These are phyloP conservation scores for Barypeithes pellucidus DNA, from an alignment of 2,888 invertebrate genomes.

Conservation along the genomic window DNA sequence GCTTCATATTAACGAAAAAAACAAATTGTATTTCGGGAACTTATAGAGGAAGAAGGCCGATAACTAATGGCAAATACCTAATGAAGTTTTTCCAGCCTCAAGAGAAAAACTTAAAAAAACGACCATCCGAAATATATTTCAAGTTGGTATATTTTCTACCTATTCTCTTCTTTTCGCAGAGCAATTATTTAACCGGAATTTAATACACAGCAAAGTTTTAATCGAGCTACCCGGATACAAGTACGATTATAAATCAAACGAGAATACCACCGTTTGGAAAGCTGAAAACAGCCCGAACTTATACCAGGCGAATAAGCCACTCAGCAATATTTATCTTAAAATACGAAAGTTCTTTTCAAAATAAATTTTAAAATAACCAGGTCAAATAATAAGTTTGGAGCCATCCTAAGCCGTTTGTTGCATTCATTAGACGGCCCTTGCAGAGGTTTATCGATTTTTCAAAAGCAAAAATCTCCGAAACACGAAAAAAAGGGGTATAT, in stretches of 20 bases:
- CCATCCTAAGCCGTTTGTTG: too few relatives aligned
- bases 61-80: slow-evolving; percentile 44
- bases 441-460: too few relatives aligned
- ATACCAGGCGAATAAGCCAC: slow-evolving; percentile 38
- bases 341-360: slow-evolving; percentile 15
- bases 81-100: slow-evolving; percentile 48
- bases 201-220: slow-evolving; percentile 54
- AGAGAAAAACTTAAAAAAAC: slow-evolving; percentile 39
- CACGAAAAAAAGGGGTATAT: too few relatives aligned
- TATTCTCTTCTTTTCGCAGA: slow-evolving; percentile 47
- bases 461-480: too few relatives aligned
- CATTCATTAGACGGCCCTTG: too few relatives aligned
- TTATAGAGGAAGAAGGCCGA: slow-evolving; percentile 16
- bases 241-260: slow-evolving; percentile 51
- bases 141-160: slow-evolving; percentile 50
- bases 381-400: too few relatives aligned
- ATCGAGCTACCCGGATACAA: slow-evolving; percentile 50
- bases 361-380: slow-evolving; percentile 14
- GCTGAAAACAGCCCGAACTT: slow-evolving; percentile 51
- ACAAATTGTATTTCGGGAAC: slow-evolving; percentile 18
- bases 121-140: slow-evolving; percentile 42
- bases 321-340: slow-evolving; percentile 32
- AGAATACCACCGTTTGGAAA: slow-evolving; percentile 50
- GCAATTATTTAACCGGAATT: slow-evolving; percentile 54
- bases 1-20: slow-evolving; percentile 9